These are phyloP conservation scores for Lagodon rhomboides DNA, from an alignment of 2,797 vertebrate species.

Conservation along the genomic window DNA sequence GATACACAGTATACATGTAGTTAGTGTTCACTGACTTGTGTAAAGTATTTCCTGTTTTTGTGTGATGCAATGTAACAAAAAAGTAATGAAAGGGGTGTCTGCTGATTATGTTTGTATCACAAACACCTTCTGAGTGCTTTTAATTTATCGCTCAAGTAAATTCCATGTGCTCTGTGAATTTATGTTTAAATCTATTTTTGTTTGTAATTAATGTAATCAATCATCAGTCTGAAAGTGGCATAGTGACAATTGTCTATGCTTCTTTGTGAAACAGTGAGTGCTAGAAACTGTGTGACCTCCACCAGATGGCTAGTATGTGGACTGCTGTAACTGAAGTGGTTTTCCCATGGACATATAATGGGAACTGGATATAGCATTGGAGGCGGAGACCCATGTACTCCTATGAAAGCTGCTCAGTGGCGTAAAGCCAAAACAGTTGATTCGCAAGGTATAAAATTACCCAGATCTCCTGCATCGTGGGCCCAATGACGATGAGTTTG, in stretches of 20 bases:
- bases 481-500: too few species aligned
- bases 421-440: too few species aligned
- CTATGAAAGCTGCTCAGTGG: too few species aligned
- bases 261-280: too few species aligned
- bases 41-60: neutral
- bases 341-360: too few species aligned
- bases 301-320: neutral
- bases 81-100: neutral
- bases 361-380: too few species aligned
- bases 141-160: neutral
- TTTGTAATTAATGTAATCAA: too few species aligned
- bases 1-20: neutral
- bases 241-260: too few species aligned
- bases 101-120: neutral
- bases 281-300: neutral
- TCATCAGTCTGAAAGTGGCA: too few species aligned
- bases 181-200: neutral
- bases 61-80: constrained; percentile 11
- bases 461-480: too few species aligned
- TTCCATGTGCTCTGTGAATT: neutral
- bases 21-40: neutral
- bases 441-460: too few species aligned
- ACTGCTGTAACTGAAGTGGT: neutral
- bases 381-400: too few species aligned
- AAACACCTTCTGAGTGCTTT: neutral